Conservation (phyloP, 2,888 invertebrate species). For the Dimorphilus gyrociliatus region DNA sequence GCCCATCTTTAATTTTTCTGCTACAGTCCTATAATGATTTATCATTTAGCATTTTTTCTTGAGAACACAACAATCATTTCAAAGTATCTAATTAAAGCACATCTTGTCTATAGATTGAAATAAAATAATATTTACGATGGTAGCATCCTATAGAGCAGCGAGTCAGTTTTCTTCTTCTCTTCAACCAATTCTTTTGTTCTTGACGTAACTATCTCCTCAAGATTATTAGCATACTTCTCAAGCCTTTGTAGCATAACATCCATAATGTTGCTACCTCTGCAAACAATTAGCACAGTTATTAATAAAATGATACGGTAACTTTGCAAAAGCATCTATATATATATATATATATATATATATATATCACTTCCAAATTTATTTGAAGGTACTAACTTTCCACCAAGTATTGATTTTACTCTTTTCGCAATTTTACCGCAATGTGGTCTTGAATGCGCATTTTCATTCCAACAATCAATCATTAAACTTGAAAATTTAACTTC, state of each 20-base stretch:
- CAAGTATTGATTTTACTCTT: no score
- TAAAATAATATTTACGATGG: slow-evolving; percentile 23
- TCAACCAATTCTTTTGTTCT: slow-evolving; percentile 23
- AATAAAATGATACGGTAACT: no score
- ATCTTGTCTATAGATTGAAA: no score
- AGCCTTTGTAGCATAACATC: slow-evolving; percentile 29
- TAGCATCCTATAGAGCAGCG: slow-evolving; percentile 23
- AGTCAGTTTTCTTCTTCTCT: slow-evolving; percentile 29
- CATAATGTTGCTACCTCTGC: no score
- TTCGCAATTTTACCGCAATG: no score
- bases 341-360: no score
- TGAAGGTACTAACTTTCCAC: slow-evolving; percentile 15
- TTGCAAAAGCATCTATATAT: no score
- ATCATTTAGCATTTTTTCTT: no score
- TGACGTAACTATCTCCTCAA: slow-evolving; percentile 23
- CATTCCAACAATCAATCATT: slow-evolving; percentile 24
- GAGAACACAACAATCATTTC: no score
- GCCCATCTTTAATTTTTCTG: slow-evolving; percentile 7
- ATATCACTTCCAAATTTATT: background rate
- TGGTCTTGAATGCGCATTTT: slow-evolving; percentile 19
- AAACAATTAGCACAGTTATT: no score
- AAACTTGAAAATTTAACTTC: slow-evolving; percentile 16
- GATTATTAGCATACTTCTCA: slow-evolving; percentile 26
- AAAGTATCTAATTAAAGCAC: no score
- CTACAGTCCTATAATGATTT: slow-evolving; percentile 8